Conservation (phyloP, 2,797 vertebrate species). For the Bufotes viridis region DNA sequence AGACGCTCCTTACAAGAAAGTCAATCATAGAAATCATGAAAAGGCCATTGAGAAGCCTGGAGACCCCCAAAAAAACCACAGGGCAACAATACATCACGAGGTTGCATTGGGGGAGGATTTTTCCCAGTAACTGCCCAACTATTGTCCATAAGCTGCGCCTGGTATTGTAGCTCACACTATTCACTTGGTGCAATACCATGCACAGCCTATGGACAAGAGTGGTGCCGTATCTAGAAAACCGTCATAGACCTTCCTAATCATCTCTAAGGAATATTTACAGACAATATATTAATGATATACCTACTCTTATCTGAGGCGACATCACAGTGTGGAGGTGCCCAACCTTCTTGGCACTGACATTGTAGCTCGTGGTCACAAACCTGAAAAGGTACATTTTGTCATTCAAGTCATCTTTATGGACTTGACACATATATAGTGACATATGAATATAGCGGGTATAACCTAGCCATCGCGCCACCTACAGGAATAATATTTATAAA, state of each 20-base stretch:
- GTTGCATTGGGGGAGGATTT: not conserved
- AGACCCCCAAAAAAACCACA: not conserved
- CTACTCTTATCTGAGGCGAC: slow-evolving; percentile 41
- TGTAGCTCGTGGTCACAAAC: slow-evolving; percentile 75
- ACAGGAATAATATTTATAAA: not conserved
- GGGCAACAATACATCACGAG: not conserved
- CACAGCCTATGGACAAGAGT: not conserved
- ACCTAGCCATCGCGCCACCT: not conserved
- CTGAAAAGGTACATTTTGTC: slow-evolving; percentile 60
- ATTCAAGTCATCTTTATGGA: not conserved
- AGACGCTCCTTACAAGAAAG: not conserved
- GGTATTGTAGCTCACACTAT: not conserved
- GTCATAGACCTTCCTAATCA: too few relatives aligned
- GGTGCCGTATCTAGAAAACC: not conserved
- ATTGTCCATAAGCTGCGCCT: too few relatives aligned
- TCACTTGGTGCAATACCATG: not conserved
- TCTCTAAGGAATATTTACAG: too few relatives aligned
- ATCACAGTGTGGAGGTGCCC: slow-evolving; percentile 69
- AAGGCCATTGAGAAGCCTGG: not conserved
- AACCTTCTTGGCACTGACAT: slow-evolving; percentile 77
- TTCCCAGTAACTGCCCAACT: not conserved
- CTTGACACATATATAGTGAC: not conserved
- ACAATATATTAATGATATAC: not conserved
- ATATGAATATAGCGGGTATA: not conserved
- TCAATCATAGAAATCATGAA: not conserved